Evolutionary conservation across 2,113 vertebrate genomes (phyloP), one percentile per base, ranked within the genome.

Genomic region (Mastomys natalensis): DNA sequence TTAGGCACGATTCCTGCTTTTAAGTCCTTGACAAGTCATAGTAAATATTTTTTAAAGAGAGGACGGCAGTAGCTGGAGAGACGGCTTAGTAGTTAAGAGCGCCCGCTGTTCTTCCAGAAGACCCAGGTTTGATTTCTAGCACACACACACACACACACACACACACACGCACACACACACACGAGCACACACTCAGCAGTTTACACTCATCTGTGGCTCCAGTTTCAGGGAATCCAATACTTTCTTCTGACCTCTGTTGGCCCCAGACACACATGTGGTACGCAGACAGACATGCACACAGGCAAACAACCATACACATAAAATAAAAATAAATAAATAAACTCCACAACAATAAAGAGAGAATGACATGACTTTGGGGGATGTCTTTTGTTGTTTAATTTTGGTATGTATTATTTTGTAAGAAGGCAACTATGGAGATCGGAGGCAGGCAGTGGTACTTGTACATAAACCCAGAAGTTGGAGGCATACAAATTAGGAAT

Each of bases 11-110:
- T 29, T 89, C 37, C 31, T 76, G 82, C 73, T 95, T 95, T 90
- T 43, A 93, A 87, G 74, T 58, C 53, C 40, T 74, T 96, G 43
- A 88, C 53, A 91, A 90, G 72, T 73, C 72, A 77, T 95, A 55
- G 76, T 22, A 26, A 76, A 15, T 31, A 82, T 62, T 91, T 90
- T 68, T 24, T 43, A 92, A 26, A 89, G 74, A 81, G 22, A 76
- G 24, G 68, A 92, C 12, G 26, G 9, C 9, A 22, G 48, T 17
- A 21, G 24, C 12, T 60, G 55, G 55, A 84, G 55, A 84, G 24
- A 84, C 29, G 13, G 22, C n/a, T 29, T 7, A 15, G n/a, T 17
- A 43, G 81, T 84, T 84, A 60, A 82, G 80, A 60, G n/a, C n/a
- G 26, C 22, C 8, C 2, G 22, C 22, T 60, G 12, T 17, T 60